Base-by-base conservation (phyloP, 2,888 invertebrate species). In the Watsonalla binaria region DNA sequence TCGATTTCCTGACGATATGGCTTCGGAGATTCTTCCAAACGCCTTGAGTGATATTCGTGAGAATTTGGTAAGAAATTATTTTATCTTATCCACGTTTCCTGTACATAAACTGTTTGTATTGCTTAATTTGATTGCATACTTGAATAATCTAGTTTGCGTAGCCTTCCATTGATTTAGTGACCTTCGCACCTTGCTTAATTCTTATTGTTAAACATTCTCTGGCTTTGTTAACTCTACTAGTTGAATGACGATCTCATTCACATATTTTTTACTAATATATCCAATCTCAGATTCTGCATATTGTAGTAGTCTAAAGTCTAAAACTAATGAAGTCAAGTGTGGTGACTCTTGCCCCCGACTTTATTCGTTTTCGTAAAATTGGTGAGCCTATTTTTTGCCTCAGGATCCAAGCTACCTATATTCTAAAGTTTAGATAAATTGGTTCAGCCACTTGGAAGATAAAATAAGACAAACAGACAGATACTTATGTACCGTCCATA, bases 11-110 rank as follows among this genome's bases (percentile, higher is more conserved):
- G 14, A 35, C 57, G 64, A 65, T 69, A 90, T 90, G 90, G 69
- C 83, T 66, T 68, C 86, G 49, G 90, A 88, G 50, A 68, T 81
- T 49, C 60, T 89, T 63, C 59, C 72, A 51, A 74, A 64, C 65
- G 63, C 81, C 54, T 80, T 77, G 48, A 73, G 63, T 53, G 83
- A 85, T 74, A 82, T 90, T 63, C 82, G 90, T 33, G 90, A 90
- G 56, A 89, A 90, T 76, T 82, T 90, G 85, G 90, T 90, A 82
- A 78, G 58, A 68, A 57, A 54, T 37, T 54, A 47, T 57, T 45
- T 54, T 2, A 37, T 35, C 14, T 47, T 50, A 24, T 24, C 6
- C 5, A 13, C 14, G 5, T 15, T 51, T 35, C 45, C 37, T 49
- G 6, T 9, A 35, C 11, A 45, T 47, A 51, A 39, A 46, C 24